Evolutionary conservation across 2,113 vertebrate species (phyloP), one percentile per base, ranked within the genome.

Genomic region (human): DNA sequence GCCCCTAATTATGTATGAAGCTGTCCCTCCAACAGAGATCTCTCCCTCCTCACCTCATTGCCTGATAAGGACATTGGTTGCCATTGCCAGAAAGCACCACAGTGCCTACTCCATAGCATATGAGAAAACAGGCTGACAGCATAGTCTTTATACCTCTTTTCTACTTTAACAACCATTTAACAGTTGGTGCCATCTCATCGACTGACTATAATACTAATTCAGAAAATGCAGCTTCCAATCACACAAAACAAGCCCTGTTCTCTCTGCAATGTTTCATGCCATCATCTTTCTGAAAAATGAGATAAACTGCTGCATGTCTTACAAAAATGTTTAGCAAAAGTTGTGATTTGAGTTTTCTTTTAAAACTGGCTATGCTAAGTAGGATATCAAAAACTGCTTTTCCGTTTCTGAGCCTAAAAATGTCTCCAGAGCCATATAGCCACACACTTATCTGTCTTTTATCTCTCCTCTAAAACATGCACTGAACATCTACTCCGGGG

Each of bases 221-320:
- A 94, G 73, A 92, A 97, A 76, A 96, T 72, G 64, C 66, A 76
- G 79, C 73, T 96, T 95, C 52, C 38, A 59, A 32, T 90, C 90
- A 96, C 89, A 96, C 55, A 91, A 43, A 89, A 92, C 35, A 93
- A 96, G 40, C 55, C 38, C 86, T 96, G 38, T 75, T 93, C 25
- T 91, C 22, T 52, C 32, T 52, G 40, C 17, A 43, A 8, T 20
- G 40, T 89, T 96, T 80, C 73, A 76, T 18, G 35, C 8, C 59
- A 78, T 89, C 72, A 48, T 79, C 79, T 96, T 93, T 93, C 81
- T 96, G 66, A 59, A 91, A 96, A 94, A 50, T 86, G 27, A 94
- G 23, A 45, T 89, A 76, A 96, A 95, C 96, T 6, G 48, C 23
- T 89, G 4, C 5, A 79, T 17, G 18, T 78, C 25, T 90, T 84